Evolutionary conservation across 2,113 vertebrate species (phyloP), one percentile per base, ranked within the genome.

Genomic region (Mastomys natalensis): DNA sequence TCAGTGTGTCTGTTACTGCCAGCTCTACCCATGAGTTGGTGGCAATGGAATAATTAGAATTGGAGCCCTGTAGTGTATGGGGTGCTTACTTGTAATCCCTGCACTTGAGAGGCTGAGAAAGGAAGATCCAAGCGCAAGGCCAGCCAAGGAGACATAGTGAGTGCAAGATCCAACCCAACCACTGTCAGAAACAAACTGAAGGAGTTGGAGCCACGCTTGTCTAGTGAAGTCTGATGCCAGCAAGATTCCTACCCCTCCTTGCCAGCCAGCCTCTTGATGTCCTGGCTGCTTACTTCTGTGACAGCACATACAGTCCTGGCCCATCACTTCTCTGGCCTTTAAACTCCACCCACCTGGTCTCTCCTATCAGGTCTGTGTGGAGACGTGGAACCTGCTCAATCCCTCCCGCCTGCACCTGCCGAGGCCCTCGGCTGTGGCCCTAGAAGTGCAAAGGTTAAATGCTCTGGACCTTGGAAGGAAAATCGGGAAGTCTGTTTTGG

Each of bases 351-450:
- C n/a, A 77, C 37, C 89, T 0, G 45, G 22, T 97, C 53, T 1
- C 1, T 87, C 77, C 97, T 48, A 97, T 68, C 98, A 99, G 99
- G 95, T 99, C 97, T 99, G 98, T 0, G 99, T 99, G 94, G 99
- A 99, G 95, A 99, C 99, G 90, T 99, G 99, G 99, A 99, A 98
- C 98, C 99, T 99, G 96, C 99, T 98, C 98, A 99, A 99, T 81
- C 98, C 99, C 7, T 99, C 99, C 64, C 99, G 99, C 76, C 98
- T 99, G 90, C 99, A 99, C 60, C 88, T 99, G 91, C 99, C 99
- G 88, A 98, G 99, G 78, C 97, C 99, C 0, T 99, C 99, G 0
- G 99, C 99, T 0, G 99, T 99, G 72, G 99, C 99, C 48, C 98
- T 99, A 16, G 99, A 99, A 98, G 98, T 99, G 97, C 99, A 99